These are phyloP conservation scores for Archaeoteleia sp. DNA, from an alignment of 2,888 invertebrate species.

Conservation along the genomic window DNA sequence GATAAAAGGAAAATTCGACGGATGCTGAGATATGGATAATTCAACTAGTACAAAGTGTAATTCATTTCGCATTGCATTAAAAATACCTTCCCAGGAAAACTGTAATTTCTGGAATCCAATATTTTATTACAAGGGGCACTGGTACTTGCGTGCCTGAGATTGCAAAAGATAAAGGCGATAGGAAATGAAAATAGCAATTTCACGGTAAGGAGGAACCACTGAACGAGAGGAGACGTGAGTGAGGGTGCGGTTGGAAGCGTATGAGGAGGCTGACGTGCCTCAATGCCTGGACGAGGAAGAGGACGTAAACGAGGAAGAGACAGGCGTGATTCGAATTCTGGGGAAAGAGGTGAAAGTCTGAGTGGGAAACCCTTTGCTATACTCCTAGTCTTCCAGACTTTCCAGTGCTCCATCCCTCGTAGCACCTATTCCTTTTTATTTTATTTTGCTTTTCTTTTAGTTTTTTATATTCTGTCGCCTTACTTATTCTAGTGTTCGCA, in stretches of 20 bases:
- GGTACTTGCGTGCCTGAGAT: constrained; percentile 34
- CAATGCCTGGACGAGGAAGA: constrained; percentile 48
- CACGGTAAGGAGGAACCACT: constrained; percentile 43
- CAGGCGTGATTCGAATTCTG: constrained; percentile 67
- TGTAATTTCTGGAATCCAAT: constrained; percentile 30
- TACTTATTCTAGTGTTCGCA: constrained; percentile 23
- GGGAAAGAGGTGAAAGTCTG: constrained; percentile 48
- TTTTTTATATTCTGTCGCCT: constrained; percentile 31
- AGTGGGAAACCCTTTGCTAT: constrained; percentile 49
- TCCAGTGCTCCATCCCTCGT: too few relatives aligned
- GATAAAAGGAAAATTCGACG: too few relatives aligned
- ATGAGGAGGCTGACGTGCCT: constrained; percentile 57
- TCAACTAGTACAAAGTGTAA: too few relatives aligned
- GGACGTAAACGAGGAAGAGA: constrained; percentile 52
- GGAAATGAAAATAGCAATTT: constrained; percentile 65
- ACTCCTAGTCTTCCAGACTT: constrained; percentile 43
- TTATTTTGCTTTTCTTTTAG: constrained; percentile 32
- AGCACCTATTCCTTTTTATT: constrained; percentile 32
- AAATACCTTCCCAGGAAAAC: constrained; percentile 14
- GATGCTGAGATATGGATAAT: too few relatives aligned
- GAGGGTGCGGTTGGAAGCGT: constrained; percentile 30
- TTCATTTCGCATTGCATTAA: constrained; percentile 22
- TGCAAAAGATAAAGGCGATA: constrained; percentile 51
- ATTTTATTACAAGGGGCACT: constrained; percentile 38
- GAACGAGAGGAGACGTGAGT: constrained; percentile 35